Conservation (phyloP, 2,113 vertebrate species). For the Lophura nycthemera region DNA sequence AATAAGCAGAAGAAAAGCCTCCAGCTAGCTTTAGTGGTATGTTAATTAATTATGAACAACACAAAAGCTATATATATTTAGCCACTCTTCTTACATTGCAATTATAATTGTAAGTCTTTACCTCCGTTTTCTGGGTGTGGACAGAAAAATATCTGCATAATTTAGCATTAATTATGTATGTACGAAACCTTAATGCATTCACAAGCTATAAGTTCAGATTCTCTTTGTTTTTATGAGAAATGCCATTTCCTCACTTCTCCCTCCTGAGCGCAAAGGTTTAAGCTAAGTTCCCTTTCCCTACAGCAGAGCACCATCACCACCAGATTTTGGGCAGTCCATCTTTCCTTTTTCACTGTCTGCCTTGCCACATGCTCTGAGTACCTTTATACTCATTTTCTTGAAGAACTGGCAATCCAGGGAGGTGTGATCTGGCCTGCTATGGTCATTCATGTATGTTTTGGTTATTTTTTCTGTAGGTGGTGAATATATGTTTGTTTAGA, state of each 20-base stretch:
- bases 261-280: rapidly evolving
- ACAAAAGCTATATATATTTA: conserved; percentile 3
- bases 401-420: not conserved
- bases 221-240: not conserved
- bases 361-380: not conserved
- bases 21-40: conserved; percentile 29
- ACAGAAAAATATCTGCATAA: conserved; percentile 1
- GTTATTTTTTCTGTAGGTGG: not conserved
- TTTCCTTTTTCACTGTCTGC: not conserved
- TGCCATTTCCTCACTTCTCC: not conserved
- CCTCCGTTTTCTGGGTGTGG: not conserved
- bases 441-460: rapidly evolving
- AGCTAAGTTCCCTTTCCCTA: not conserved
- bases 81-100: not conserved
- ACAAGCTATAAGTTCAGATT: not conserved
- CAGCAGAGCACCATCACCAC: not conserved
- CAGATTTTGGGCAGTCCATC: not conserved
- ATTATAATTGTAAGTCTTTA: not conserved
- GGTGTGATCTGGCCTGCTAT: no score
- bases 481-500: not conserved
- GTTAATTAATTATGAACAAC: conserved; percentile 50
- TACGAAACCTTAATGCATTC: not conserved
- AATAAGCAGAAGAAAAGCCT: conserved; percentile 54
- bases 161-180: conserved; percentile 4
- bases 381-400: not conserved